Evolutionary conservation across 2,888 invertebrate genomes (phyloP).

Genomic region (Chelonus formosanus): DNA sequence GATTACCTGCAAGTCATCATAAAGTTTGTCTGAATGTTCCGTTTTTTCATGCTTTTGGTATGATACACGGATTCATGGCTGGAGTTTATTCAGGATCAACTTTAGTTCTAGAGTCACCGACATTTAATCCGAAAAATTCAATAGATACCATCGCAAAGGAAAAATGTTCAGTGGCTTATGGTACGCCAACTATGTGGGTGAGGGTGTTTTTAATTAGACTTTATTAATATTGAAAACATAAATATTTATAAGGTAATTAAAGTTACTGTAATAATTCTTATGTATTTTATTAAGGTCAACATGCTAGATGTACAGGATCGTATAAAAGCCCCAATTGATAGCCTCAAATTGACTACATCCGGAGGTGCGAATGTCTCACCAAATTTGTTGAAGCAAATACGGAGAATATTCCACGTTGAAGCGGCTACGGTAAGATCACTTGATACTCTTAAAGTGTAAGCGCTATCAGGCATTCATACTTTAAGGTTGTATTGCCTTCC

Average conservation of each 20-base stretch:
- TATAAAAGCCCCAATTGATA: slow-evolving; percentile 65
- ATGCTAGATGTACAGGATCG: slow-evolving; percentile 69
- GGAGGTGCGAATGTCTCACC: slow-evolving; percentile 80
- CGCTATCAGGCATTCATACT: background rate
- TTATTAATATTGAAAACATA: too few species aligned
- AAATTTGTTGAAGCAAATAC: slow-evolving; percentile 68
- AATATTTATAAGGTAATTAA: too few species aligned
- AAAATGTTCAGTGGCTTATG: slow-evolving; percentile 76
- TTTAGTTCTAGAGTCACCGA: slow-evolving; percentile 70
- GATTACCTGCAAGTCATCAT: slow-evolving; percentile 65
- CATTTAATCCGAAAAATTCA: slow-evolving; percentile 72
- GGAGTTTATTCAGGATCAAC: slow-evolving; percentile 72
- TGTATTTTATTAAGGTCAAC: slow-evolving; percentile 69
- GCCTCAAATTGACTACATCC: slow-evolving; percentile 70
- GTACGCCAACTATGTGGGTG: slow-evolving; percentile 85
- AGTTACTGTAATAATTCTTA: background rate
- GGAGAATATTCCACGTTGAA: slow-evolving; percentile 64
- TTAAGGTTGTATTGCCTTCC: background rate
- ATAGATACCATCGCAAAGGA: slow-evolving; percentile 74
- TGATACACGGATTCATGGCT: slow-evolving; percentile 71
- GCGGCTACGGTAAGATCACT: slow-evolving; percentile 65
- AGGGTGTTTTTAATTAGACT: slow-evolving; percentile 33
- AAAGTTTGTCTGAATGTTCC: slow-evolving; percentile 76
- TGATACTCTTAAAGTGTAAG: background rate
- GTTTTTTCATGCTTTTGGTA: slow-evolving; percentile 84